Percentiles rank a stretch among this genome's conserved stretches.
phyloP scores from a whole-genome alignment of 64 coral and sea anemone genomes.

The Dendronephthya gigantea region DNA sequence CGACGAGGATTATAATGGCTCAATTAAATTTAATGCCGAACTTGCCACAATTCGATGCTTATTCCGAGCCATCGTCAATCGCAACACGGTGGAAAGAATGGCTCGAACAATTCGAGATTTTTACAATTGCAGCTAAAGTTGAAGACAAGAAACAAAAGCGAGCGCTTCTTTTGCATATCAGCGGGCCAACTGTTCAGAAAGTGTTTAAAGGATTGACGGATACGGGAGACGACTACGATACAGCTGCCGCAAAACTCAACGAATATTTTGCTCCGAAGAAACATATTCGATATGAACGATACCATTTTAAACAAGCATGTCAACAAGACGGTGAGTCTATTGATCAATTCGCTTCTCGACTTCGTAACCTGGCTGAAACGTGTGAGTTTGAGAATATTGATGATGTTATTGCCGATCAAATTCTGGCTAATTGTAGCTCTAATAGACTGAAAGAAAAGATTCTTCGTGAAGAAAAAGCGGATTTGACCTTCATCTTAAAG shows the following conservation, averaged over 20 bases:
- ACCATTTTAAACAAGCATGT: conserved; percentile 33
- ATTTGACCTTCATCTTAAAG: neutral
- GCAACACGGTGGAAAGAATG: conserved; percentile 36
- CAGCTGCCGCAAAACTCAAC: conserved; percentile 6
- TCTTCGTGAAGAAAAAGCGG: conserved; percentile 8
- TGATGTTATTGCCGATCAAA: conserved; percentile 33
- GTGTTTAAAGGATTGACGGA: conserved; percentile 19
- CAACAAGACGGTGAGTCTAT: conserved; percentile 31
- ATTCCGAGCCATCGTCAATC: conserved; percentile 28
- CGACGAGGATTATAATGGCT: conserved; percentile 35
- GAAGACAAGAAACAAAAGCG: conserved; percentile 29
- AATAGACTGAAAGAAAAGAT: conserved; percentile 37
- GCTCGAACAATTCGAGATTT: conserved; percentile 40
- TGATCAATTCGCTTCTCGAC: conserved; percentile 17
- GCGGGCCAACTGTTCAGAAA: conserved; percentile 41
- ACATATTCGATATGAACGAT: conserved; percentile 25
- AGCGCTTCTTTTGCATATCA: conserved; percentile 23
- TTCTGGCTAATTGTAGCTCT: conserved; percentile 16
- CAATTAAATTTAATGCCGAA: neutral
- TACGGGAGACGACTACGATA: conserved; percentile 24
- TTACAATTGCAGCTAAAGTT: neutral
- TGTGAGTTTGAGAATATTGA: conserved; percentile 29
- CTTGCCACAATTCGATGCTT: conserved; percentile 32
- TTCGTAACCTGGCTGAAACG: conserved; percentile 20
- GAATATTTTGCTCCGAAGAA: conserved; percentile 37